These are phyloP conservation scores for Papilio protenor DNA, from an alignment of 2,888 invertebrate species.

Conservation along the genomic window DNA sequence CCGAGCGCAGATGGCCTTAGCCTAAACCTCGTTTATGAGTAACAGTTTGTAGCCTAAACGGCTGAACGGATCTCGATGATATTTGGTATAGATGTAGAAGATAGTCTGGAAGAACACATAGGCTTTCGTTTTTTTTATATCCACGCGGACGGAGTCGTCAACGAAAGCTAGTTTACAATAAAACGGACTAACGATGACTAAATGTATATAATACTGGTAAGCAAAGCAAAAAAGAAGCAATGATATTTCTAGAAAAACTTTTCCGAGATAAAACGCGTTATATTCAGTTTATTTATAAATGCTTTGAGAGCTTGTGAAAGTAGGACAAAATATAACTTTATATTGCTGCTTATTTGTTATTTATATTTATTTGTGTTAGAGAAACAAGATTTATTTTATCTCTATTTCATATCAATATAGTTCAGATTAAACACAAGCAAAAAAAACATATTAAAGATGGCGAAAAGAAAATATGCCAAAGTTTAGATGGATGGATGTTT, in stretches of 20 bases:
- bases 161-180: neutral
- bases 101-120: no score
- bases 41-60: no score
- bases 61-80: no score
- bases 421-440: no score
- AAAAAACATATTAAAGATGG: no score
- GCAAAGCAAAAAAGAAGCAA: neutral
- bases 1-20: no score
- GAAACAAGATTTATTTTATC: neutral
- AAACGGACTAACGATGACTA: neutral
- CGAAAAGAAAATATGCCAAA: no score
- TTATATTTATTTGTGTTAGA: slow-evolving; percentile 3
- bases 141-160: no score
- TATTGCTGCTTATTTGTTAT: slow-evolving; percentile 7
- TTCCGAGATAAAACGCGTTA: slow-evolving; percentile 1
- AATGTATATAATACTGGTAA: neutral
- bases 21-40: no score
- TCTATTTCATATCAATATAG: neutral
- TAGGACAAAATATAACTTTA: slow-evolving; percentile 21
- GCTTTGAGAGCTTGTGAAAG: slow-evolving; percentile 18
- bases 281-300: slow-evolving; percentile 10
- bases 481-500: no score
- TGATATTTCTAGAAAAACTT: neutral
- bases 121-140: no score
- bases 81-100: no score